phyloP scores from a whole-genome alignment of 2,888 invertebrate species.

The Oxystoma pomonae region DNA sequence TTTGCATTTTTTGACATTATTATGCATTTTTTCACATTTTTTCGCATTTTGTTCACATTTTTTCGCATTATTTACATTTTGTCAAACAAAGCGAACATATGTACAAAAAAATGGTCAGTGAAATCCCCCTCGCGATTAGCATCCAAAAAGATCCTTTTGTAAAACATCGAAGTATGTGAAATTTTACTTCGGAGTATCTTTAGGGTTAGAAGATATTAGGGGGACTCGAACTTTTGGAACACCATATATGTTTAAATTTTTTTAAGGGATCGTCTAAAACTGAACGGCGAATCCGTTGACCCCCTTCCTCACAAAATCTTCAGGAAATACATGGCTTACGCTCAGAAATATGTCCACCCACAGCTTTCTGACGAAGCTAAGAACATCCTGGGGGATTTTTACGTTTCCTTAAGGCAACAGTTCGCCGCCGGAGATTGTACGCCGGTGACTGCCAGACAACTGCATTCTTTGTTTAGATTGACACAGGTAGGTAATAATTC shows the following conservation, averaged over 20 bases:
- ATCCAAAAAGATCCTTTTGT: no score
- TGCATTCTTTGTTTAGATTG: slow-evolving; percentile 83
- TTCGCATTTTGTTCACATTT: no score
- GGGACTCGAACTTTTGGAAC: no score
- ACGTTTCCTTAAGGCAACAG: slow-evolving; percentile 68
- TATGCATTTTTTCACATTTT: no score
- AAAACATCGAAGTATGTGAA: no score
- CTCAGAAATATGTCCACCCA: slow-evolving; percentile 82
- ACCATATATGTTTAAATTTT: slow-evolving; percentile 4
- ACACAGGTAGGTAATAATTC: slow-evolving; percentile 56
- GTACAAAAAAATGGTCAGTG: no score
- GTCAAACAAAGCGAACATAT: no score
- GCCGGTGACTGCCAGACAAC: slow-evolving; percentile 83
- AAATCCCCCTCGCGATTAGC: no score
- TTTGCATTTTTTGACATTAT: no score
- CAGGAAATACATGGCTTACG: slow-evolving; percentile 89
- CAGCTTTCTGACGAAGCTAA: slow-evolving; percentile 70
- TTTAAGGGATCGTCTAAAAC: slow-evolving; percentile 58
- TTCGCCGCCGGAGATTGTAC: slow-evolving; percentile 63
- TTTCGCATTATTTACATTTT: no score
- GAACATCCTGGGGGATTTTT: slow-evolving; percentile 69
- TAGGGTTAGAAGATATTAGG: no score
- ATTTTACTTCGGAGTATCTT: no score
- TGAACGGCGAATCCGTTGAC: slow-evolving; percentile 62
- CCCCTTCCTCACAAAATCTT: slow-evolving; percentile 71